A percentile compares a stretch with the other conserved stretches of the same genome.
Conservation (phyloP, 2,888 invertebrate genomes). For the Nephrotoma guestfalica region DNA sequence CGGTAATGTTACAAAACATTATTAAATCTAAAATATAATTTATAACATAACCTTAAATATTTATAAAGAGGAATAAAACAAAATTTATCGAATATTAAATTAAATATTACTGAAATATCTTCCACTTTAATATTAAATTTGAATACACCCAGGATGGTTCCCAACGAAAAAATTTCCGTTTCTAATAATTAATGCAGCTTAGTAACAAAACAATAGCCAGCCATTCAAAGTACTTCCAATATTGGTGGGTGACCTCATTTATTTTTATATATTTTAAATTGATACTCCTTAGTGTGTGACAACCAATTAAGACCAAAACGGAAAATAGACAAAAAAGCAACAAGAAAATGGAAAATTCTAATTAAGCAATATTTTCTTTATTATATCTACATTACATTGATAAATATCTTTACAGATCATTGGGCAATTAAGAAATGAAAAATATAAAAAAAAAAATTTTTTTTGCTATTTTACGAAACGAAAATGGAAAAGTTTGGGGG, state of each 20-base stretch:
- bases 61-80: too few relatives aligned
- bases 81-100: too few relatives aligned
- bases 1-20: too few relatives aligned
- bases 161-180: not conserved
- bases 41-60: too few relatives aligned
- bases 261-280: not conserved
- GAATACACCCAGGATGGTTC: too few relatives aligned
- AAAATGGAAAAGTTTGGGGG: not conserved
- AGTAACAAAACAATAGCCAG: not conserved
- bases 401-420: not conserved
- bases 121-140: too few relatives aligned
- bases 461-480: not conserved
- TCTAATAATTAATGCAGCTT: not conserved
- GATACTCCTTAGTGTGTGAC: not conserved
- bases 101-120: too few relatives aligned
- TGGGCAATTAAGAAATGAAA: not conserved
- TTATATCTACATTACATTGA: not conserved
- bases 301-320: not conserved
- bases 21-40: too few relatives aligned
- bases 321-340: not conserved
- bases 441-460: not conserved
- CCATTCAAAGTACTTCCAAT: not conserved
- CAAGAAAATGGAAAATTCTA: not conserved
- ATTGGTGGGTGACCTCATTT: not conserved
- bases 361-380: not conserved